Percentiles rank a stretch among this genome's conserved stretches.
phyloP scores from a whole-genome alignment of 2,888 invertebrate species.

The Eretmocerus hayati region DNA sequence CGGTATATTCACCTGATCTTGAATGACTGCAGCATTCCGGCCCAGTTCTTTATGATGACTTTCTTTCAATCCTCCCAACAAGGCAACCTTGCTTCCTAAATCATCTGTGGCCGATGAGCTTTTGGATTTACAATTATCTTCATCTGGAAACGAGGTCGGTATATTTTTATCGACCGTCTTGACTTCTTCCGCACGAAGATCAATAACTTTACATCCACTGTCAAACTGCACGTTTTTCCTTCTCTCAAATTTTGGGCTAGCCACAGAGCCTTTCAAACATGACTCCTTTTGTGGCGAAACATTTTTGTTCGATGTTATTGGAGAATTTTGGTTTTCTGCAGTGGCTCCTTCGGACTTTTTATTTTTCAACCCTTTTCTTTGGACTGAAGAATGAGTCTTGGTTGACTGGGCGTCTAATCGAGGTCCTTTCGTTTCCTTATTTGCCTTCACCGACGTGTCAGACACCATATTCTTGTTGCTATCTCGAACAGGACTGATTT shows the following conservation, averaged over 20 bases:
- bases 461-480: background rate
- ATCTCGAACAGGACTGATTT: background rate
- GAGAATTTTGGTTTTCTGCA: background rate
- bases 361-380: background rate
- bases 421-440: background rate
- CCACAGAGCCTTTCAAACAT: conserved; percentile 25
- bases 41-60: too few species aligned
- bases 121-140: too few species aligned
- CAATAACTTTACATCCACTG: conserved; percentile 27
- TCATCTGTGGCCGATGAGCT: too few species aligned
- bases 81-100: too few species aligned
- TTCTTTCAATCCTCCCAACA: too few species aligned
- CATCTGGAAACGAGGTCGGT: too few species aligned
- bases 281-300: conserved; percentile 24
- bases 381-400: background rate
- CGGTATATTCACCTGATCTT: too few species aligned
- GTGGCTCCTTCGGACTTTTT: background rate
- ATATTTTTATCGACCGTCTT: too few species aligned
- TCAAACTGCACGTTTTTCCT: conserved; percentile 38
- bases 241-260: conserved; percentile 24
- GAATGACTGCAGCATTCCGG: too few species aligned
- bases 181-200: conserved; percentile 18
- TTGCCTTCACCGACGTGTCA: background rate
- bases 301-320: conserved; percentile 3
- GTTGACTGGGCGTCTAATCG: background rate